Conservation (phyloP, 2,888 invertebrate species). For the Phalera bucephala region DNA sequence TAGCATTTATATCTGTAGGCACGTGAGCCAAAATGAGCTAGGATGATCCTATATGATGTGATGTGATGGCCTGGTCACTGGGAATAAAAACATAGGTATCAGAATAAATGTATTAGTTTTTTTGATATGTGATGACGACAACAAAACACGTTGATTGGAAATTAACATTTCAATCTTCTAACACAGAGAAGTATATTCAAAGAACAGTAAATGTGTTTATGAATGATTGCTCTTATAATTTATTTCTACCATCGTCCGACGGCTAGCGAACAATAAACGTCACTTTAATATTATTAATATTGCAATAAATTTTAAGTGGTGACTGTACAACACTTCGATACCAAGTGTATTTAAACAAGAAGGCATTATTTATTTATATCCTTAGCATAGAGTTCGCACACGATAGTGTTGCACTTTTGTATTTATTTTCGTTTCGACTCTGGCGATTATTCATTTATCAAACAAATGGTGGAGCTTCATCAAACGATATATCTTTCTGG, state of each 20-base stretch:
- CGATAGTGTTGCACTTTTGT: conserved; percentile 40
- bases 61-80: no score
- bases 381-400: conserved; percentile 54
- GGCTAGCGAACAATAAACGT: conserved; percentile 42
- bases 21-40: no score
- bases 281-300: conserved; percentile 54
- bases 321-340: conserved; percentile 44
- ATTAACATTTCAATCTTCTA: background rate
- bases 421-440: conserved; percentile 47
- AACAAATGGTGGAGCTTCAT: conserved; percentile 66
- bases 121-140: no score
- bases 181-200: background rate
- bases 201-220: conserved; percentile 2
- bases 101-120: no score
- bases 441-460: conserved; percentile 63
- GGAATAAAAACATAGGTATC: no score
- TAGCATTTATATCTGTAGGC: no score
- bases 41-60: no score
- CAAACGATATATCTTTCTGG: conserved; percentile 56
- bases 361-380: conserved; percentile 53
- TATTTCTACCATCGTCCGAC: conserved; percentile 9
- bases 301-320: conserved; percentile 46
- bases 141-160: no score
- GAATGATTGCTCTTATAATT: background rate
- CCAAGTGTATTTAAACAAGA: conserved; percentile 47